phyloP scores from a whole-genome alignment of 2,797 vertebrate species.

The Pterois miles region DNA sequence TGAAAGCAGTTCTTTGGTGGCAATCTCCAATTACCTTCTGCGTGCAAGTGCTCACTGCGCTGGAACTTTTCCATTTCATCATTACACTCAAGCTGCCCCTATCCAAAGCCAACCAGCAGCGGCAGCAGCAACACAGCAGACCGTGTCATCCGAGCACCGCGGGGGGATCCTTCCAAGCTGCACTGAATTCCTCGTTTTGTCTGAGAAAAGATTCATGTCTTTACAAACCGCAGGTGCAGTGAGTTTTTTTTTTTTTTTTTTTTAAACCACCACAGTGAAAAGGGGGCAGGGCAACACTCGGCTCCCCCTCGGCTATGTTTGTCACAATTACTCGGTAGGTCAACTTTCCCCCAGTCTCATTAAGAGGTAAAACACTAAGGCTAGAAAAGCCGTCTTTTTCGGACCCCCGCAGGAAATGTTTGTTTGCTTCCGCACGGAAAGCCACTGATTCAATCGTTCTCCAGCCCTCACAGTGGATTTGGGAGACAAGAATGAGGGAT shows the following conservation, averaged over 20 bases:
- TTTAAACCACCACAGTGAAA: constrained; percentile 24
- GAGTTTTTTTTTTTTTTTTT: neutral
- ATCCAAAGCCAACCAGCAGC: constrained; percentile 47
- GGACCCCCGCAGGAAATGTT: constrained; percentile 63
- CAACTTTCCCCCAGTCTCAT: constrained; percentile 67
- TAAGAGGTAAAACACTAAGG: constrained; percentile 64
- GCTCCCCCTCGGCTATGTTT: constrained; percentile 47
- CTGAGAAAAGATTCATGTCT: constrained; percentile 66
- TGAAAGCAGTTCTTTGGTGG: constrained; percentile 74
- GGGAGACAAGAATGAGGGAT: constrained; percentile 78
- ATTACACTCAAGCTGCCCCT: constrained; percentile 68
- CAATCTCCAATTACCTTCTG: constrained; percentile 79
- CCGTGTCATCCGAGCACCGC: constrained; percentile 68
- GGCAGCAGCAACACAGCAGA: constrained; percentile 65
- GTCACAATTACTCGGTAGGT: constrained; percentile 67
- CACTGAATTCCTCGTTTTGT: constrained; percentile 73
- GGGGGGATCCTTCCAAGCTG: constrained; percentile 59
- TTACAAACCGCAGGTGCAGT: constrained; percentile 77
- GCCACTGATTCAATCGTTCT: constrained; percentile 72
- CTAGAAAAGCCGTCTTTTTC: constrained; percentile 50
- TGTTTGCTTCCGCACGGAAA: constrained; percentile 41
- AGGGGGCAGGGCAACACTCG: constrained; percentile 29
- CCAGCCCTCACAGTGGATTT: constrained; percentile 71
- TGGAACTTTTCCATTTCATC: constrained; percentile 82
- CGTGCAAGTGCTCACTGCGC: constrained; percentile 74